Base-by-base conservation (phyloP, 2,888 invertebrate genomes). In the Linyphia triangularis region DNA sequence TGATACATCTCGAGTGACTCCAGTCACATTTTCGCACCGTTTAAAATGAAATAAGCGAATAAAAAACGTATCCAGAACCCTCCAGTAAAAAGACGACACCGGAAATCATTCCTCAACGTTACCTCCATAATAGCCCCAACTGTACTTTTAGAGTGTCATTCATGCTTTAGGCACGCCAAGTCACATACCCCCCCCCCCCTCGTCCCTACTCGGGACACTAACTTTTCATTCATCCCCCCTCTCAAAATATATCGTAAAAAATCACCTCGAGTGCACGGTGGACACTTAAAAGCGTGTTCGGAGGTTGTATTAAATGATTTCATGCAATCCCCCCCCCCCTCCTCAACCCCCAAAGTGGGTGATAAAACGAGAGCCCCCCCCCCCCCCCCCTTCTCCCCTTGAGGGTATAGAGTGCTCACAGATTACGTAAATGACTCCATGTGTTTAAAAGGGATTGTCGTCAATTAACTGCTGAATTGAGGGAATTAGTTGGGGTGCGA, bases 401-500 rank as follows among this genome's bases (percentile, higher is more conserved):
- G 40, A 59, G 73, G 57, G 30, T 75, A 75, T 57, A 43, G 57
- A 24, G 59, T 59, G 30, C 57, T 33, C 73, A 22, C n/a, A 75
- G 59, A 75, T 75, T 59, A 75, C 5, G 51, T 13, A 51, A 51
- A 51, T 51, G 51, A n/a, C 51, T n/a, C 51, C 51, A 51, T n/a
- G 51, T 51, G 51, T 51, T 51, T 51, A 16, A 51, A 40, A 40
- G 40, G 40, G 51, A 51, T 51, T 6, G 51, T 51, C 51, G 51
- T 9, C 16, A 51, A 51, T 51, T 51, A 51, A 51, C 51, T 51
- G 51, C n/a, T n/a, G 13, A n/a, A 51, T 51, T n/a, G 51, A 16
- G 16, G 5, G 51, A 51, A 51, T 51, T 51, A 51, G 51, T 3
- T 51, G 51, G 16, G 16, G 51, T 0, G 51, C 16, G 13, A n/a